These are phyloP conservation scores for Streptopelia turtur DNA, from an alignment of 2,797 vertebrate genomes.

Conservation along the genomic window DNA sequence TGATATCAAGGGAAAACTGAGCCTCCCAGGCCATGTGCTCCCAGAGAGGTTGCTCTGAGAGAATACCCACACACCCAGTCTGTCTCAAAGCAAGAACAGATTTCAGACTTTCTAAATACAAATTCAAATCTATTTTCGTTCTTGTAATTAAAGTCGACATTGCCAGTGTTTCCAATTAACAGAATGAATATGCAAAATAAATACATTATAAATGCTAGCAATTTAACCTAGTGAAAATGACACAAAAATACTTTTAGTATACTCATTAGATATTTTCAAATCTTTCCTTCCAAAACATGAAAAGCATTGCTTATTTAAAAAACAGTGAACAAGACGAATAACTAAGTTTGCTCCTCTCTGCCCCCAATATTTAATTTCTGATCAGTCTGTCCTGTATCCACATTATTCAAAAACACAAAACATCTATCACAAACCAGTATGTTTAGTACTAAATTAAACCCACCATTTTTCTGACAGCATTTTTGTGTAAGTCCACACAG, in stretches of 20 bases:
- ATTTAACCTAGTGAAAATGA: background rate
- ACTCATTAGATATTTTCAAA: background rate
- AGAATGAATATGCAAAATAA: background rate
- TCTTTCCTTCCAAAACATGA: background rate
- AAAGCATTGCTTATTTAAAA: background rate
- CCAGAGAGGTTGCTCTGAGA: background rate
- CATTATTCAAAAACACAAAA: background rate
- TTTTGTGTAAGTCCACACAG: background rate
- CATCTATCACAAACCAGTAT: background rate
- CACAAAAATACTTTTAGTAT: background rate
- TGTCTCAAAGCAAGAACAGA: background rate
- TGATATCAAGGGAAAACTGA: background rate
- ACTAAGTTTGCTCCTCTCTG: too few relatives aligned
- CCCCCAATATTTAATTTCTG: background rate
- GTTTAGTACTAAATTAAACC: background rate
- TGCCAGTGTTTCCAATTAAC: background rate
- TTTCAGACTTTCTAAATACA: background rate
- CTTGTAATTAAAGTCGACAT: background rate
- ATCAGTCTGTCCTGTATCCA: background rate
- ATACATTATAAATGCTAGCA: background rate
- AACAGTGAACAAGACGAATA: background rate
- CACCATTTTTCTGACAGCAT: background rate
- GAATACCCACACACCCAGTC: background rate
- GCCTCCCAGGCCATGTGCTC: fast-evolving
- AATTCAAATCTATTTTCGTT: background rate